These are phyloP conservation scores for Drosophila willistoni DNA, from an alignment of 1,140 invertebrate genomes.

Conservation along the genomic window DNA sequence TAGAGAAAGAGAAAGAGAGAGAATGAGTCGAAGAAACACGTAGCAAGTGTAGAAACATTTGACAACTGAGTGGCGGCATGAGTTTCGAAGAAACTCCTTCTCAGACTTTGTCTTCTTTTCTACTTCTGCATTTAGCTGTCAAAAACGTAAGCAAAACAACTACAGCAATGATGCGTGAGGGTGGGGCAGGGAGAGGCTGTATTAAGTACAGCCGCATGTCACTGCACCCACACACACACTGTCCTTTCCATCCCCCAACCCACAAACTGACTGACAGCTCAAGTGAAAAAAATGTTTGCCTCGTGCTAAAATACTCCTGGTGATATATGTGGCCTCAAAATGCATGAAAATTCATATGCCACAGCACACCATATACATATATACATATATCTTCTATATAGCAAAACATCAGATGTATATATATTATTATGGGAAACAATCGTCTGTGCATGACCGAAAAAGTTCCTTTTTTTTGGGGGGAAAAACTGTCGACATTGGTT, in stretches of 20 bases:
- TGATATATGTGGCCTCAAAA: conserved; percentile 57
- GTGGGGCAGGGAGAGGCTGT: conserved; percentile 9
- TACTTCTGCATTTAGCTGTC: conserved; percentile 75
- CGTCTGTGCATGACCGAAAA: conserved; percentile 32
- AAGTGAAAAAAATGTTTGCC: conserved; percentile 62
- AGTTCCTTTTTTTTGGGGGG: not conserved
- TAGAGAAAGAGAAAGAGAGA: not conserved
- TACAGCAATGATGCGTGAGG: conserved; percentile 20
- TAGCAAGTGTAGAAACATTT: conserved; percentile 69
- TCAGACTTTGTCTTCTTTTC: conserved; percentile 33
- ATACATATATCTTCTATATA: conserved; percentile 21
- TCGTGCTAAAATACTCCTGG: conserved; percentile 71
- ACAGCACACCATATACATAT: conserved; percentile 36
- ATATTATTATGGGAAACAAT: conserved; percentile 70
- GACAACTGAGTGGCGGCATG: conserved; percentile 65
- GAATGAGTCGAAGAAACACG: conserved; percentile 17
- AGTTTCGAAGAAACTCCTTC: conserved; percentile 22
- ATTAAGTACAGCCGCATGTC: conserved; percentile 32
- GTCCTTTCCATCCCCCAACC: not conserved
- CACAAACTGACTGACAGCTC: conserved; percentile 60
- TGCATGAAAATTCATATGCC: conserved; percentile 77
- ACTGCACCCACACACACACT: conserved; percentile 55
- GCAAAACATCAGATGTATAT: not conserved
- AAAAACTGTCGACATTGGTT: conserved; percentile 65
- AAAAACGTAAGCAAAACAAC: conserved; percentile 65